Evolutionary conservation across 2,888 invertebrate species (phyloP), one percentile per base, ranked within the genome.

Genomic region (Caradrina kadenii): DNA sequence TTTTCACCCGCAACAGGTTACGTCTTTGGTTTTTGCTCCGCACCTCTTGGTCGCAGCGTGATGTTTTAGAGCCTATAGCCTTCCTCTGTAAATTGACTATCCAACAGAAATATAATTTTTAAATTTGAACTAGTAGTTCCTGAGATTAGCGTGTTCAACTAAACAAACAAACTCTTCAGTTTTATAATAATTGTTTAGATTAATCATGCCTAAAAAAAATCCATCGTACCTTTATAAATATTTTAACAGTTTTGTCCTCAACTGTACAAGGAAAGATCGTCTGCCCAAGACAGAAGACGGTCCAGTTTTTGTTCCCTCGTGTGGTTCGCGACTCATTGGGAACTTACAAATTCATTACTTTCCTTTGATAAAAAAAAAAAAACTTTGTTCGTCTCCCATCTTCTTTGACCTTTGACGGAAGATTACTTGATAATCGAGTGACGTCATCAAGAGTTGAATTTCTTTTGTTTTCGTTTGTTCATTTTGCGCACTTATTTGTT

Each of bases 341-440:
- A 70, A 76, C 81, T 73, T 78, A 85, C 68, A 81, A 85, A 79
- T 86, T 84, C 77, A 84, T 86, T 84, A 81, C 78, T 73, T 73
- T 76, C 61, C 64, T 78, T 75, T 75, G 54, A 45, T 26, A 26
- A 49, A 59, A 62, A 61, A 62, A 61, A 82, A 81, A 60, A 72
- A 66, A 52, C 19, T 52, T 67, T 62, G 21, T 60, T 68, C 65
- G 21, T 63, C 50, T 48, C 42, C 26, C n/a, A 6, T 53, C 22
- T 69, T 58, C 60, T 59, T 59, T 66, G 74, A 65, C 59, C 81
- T 81, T 45, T 81, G 70, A 69, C n/a, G 22, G 10, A 26, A 54
- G 19, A n/a, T 60, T 35, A 58, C 45, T 53, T 56, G 52, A 49
- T 66, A 49, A 79, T 67, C 8, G 22, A 49, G 13, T 58, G 58